phyloP scores from a whole-genome alignment of 35 echinoderm and acorn worm species.

The Eucidaris tribuloides region DNA sequence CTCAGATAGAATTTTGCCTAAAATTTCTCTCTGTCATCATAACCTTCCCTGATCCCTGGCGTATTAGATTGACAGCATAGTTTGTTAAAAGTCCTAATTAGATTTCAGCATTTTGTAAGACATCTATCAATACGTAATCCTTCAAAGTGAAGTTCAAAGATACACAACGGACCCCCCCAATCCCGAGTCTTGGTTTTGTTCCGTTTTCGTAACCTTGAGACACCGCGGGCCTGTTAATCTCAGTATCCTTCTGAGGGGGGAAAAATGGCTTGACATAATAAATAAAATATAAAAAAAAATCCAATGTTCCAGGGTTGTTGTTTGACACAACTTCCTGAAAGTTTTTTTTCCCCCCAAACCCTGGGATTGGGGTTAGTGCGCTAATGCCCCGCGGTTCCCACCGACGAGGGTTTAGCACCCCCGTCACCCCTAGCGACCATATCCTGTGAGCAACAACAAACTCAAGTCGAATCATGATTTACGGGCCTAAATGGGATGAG shows the following conservation, averaged over 20 bases:
- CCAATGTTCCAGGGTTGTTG: neutral
- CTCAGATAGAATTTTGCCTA: too few species aligned
- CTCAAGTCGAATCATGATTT: neutral
- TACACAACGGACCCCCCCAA: too few species aligned
- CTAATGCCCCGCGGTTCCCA: neutral
- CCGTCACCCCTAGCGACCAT: neutral
- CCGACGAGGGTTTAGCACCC: neutral
- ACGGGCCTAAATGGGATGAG: neutral
- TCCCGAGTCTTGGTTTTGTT: too few species aligned
- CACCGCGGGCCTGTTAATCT: neutral
- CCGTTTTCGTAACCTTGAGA: too few species aligned
- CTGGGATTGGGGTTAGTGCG: too few species aligned
- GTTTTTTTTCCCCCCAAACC: neutral
- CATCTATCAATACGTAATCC: too few species aligned
- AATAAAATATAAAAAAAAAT: neutral
- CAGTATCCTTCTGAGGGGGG: neutral
- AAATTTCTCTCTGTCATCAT: too few species aligned
- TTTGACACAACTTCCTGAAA: neutral
- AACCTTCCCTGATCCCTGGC: too few species aligned
- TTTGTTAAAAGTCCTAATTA: too few species aligned
- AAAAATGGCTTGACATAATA: neutral
- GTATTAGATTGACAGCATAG: too few species aligned
- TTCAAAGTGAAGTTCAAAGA: too few species aligned
- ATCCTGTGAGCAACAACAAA: conserved; percentile 11
- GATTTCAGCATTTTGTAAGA: too few species aligned